Conservation (phyloP, 2,888 invertebrate species). For the Teleogryllus oceanicus region DNA sequence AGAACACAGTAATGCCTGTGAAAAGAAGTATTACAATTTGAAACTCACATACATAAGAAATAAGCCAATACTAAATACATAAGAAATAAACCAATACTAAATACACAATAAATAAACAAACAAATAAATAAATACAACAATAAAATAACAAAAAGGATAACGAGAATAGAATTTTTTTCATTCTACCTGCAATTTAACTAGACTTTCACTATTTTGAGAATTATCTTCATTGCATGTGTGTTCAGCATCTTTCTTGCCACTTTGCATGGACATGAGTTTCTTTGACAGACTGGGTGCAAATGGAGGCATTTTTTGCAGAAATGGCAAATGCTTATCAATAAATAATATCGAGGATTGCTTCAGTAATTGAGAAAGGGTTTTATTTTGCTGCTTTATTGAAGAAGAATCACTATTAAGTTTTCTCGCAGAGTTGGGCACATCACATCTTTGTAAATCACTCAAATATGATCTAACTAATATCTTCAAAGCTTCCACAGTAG, state of each 20-base stretch:
- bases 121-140: background rate
- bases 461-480: slow-evolving; percentile 45
- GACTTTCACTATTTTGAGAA: slow-evolving; percentile 28
- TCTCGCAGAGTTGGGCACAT: background rate
- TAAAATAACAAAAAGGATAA: background rate
- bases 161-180: background rate
- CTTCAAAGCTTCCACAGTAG: slow-evolving; percentile 40
- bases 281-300: slow-evolving; percentile 35
- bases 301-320: slow-evolving; percentile 36
- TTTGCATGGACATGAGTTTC: slow-evolving; percentile 33
- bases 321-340: slow-evolving; percentile 31
- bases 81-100: background rate
- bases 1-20: slow-evolving; percentile 51
- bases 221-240: background rate
- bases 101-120: background rate
- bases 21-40: background rate
- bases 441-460: slow-evolving; percentile 39
- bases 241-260: slow-evolving; percentile 4
- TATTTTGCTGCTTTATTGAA: background rate
- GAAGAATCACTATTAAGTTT: background rate
- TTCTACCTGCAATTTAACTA: slow-evolving; percentile 38
- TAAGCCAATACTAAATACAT: background rate
- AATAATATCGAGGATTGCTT: slow-evolving; percentile 28
- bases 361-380: background rate
- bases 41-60: background rate